Conservation (phyloP, 2,113 vertebrate genomes). For the Calypte anna region DNA sequence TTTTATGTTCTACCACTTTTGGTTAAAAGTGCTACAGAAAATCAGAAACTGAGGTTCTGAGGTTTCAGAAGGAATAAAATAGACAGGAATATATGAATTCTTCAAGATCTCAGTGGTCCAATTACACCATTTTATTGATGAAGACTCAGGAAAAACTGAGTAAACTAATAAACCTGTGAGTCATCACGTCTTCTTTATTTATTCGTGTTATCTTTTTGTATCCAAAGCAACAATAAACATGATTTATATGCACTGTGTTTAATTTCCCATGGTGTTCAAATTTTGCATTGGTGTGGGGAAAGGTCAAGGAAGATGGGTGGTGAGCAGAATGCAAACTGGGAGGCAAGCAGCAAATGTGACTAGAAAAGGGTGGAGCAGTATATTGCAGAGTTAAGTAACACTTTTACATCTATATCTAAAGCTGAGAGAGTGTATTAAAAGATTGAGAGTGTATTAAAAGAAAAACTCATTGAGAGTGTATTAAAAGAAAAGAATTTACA, state of each 20-base stretch:
- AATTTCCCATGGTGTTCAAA: slow-evolving; percentile 26
- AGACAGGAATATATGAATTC: not conserved
- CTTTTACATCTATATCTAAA: not conserved
- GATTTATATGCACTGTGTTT: slow-evolving; percentile 44
- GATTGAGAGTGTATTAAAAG: not conserved
- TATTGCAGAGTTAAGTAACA: not conserved
- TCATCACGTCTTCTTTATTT: slow-evolving; percentile 41
- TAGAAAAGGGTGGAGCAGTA: not conserved
- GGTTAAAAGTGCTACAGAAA: not conserved
- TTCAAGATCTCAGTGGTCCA: slow-evolving; percentile 23
- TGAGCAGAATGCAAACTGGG: not conserved
- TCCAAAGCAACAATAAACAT: slow-evolving; percentile 52
- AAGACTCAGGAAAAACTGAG: slow-evolving; percentile 40
- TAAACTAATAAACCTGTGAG: slow-evolving; percentile 54
- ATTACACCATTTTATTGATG: slow-evolving; percentile 25
- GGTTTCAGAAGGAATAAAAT: slow-evolving; percentile 20
- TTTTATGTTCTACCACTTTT: not conserved
- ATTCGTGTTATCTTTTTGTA: slow-evolving; percentile 42
- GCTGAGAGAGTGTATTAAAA: not conserved
- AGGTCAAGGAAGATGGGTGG: slow-evolving; percentile 21
- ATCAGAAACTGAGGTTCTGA: not conserved
- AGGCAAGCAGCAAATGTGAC: not conserved
- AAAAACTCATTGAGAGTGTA: not conserved
- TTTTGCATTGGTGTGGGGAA: not conserved
- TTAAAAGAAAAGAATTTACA: not conserved